Evolutionary conservation across 2,797 vertebrate genomes (phyloP).

Genomic region (Synaphobranchus kaupii): DNA sequence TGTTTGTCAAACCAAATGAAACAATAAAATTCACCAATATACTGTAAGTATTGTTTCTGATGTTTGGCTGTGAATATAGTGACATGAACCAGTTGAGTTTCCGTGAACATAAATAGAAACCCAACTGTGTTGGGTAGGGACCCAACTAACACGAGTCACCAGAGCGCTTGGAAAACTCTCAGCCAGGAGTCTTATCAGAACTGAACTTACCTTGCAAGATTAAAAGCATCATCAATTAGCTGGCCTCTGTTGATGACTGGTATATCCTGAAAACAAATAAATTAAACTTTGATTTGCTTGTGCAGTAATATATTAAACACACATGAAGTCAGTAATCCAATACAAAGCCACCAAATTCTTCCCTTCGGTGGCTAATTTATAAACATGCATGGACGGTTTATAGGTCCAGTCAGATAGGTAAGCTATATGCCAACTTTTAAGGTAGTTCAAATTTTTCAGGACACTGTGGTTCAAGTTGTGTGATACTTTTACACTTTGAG

Average conservation of each 20-base stretch:
- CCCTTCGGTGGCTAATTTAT: not conserved
- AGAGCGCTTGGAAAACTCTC: not conserved
- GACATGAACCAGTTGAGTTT: not conserved
- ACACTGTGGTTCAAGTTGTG: not conserved
- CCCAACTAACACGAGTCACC: not conserved
- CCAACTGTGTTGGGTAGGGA: no score
- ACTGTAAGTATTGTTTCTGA: not conserved
- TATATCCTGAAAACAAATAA: constrained; percentile 59
- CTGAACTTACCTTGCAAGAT: constrained; percentile 72
- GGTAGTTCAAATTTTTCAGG: not conserved
- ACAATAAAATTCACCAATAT: not conserved
- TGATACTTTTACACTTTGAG: not conserved
- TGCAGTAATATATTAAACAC: not conserved
- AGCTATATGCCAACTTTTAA: not conserved
- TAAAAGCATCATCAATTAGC: constrained; percentile 76
- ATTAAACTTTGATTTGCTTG: not conserved
- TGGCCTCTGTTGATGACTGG: constrained; percentile 72
- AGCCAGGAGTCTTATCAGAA: not conserved
- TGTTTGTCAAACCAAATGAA: not conserved
- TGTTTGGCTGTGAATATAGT: not conserved
- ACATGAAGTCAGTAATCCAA: not conserved
- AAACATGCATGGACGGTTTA: not conserved
- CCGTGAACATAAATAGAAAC: not conserved
- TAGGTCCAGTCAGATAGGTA: no score
- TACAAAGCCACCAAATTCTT: not conserved